Base-by-base conservation (phyloP, 2,797 vertebrate genomes). In the Alfaro cultratus region DNA sequence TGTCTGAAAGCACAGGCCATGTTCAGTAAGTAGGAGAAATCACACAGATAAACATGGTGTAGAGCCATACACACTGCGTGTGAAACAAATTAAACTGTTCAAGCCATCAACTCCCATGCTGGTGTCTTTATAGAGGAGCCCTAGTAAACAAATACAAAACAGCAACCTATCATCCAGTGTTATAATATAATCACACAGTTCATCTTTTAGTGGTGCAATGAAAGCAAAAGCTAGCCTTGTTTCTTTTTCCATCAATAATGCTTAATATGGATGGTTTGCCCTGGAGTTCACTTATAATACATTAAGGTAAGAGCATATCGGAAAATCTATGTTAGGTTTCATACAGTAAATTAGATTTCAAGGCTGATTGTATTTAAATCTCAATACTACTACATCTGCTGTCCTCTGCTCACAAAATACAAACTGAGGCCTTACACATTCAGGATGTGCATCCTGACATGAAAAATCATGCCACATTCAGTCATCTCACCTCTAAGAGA, bases 401-500 rank as follows among this genome's bases (percentile, higher is more conserved):
- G 57, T 83, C 79, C 79, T 53, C 87, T 75, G 80, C 81, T 60
- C 77, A 71, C 12, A 6, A 87, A 88, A 77, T 76, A 55, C 3
- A 57, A 74, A 79, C 2, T 29, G 15, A 64, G 81, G 87, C 74
- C 71, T 80, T 45, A 57, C 77, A 86, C 76, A 72, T 72, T 74
- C 49, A 74, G 72, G 57, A 67, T 78, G 85, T 83, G 80, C 77
- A 88, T 53, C 83, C 55, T 84, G 49, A 77, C 75, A 74, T 73
- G 64, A 57, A 83, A 84, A 87, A 26, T n/a, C 16, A 15, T 3
- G 72, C 67, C 3, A 15, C 64, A 75, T 85, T 86, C 79, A 81
- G 34, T 76, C 80, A 85, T 78, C 79, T 71, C 68, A 84, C 87
- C 82, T 34, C 75, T 5, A 86, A n/a, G 81, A 82, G 80, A 89